phyloP scores from a whole-genome alignment of 2,113 vertebrate species.

The Acinonyx jubatus region DNA sequence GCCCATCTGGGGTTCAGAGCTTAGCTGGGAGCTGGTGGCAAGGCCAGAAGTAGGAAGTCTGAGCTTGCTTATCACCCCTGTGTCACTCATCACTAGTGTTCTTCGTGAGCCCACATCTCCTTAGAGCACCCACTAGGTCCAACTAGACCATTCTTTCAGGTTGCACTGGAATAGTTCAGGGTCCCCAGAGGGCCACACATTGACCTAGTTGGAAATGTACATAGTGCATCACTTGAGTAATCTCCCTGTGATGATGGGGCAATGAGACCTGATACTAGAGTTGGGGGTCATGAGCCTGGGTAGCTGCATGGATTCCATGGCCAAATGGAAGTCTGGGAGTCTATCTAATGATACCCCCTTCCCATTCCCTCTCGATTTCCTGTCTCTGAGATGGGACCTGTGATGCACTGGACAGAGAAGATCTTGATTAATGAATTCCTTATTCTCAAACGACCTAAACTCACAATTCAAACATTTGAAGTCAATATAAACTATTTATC shows the following conservation, averaged over 20 bases:
- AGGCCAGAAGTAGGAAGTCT: background rate
- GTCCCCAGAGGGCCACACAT: background rate
- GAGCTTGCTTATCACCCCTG: background rate
- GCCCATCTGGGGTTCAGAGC: background rate
- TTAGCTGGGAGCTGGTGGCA: background rate
- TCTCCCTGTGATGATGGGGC: fast-evolving
- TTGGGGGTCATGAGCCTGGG: background rate
- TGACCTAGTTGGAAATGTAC: background rate
- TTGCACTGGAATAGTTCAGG: background rate
- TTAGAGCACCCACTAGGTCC: background rate
- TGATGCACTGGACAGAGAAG: background rate
- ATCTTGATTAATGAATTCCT: background rate
- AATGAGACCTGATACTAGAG: background rate
- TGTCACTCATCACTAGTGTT: background rate
- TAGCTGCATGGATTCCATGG: background rate
- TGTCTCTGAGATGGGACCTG: background rate
- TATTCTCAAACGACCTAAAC: background rate
- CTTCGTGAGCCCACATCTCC: background rate
- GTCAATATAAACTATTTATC: background rate
- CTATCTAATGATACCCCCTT: background rate
- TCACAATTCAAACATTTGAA: background rate
- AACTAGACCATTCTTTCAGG: background rate
- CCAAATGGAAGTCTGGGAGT: background rate
- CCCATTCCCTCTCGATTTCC: background rate
- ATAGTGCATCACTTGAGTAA: background rate